Percentiles rank a stretch among this genome's conserved stretches.
These are phyloP conservation scores for Pollimyrus isidori DNA, from an alignment of 2,113 vertebrate genomes.

Conservation along the genomic window DNA sequence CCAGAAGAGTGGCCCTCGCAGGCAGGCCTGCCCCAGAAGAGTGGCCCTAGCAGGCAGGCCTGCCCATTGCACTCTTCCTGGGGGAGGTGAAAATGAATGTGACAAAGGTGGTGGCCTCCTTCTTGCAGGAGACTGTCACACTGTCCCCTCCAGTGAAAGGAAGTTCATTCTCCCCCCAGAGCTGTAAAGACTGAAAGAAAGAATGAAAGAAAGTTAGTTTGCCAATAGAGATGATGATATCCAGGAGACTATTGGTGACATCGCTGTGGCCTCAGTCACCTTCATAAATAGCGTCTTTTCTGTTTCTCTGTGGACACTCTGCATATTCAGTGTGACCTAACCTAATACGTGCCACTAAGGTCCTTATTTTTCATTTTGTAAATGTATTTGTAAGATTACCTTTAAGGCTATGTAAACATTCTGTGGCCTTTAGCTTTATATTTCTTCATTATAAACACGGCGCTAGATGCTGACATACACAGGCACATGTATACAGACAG, in stretches of 20 bases:
- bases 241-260: not conserved
- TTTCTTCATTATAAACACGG: not conserved
- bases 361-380: not conserved
- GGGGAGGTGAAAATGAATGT: not conserved
- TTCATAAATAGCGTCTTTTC: not conserved
- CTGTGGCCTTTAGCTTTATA: not conserved
- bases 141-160: not conserved
- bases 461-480: not conserved
- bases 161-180: not conserved
- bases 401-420: not conserved
- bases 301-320: not conserved
- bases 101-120: not conserved
- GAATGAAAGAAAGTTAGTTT: not conserved
- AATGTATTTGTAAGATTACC: not conserved
- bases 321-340: not conserved
- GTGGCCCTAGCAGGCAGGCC: not conserved
- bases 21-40: not conserved
- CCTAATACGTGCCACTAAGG: not conserved
- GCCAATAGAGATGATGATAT: not conserved
- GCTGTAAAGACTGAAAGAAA: not conserved
- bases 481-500: not conserved
- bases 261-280: not conserved
- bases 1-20: not conserved
- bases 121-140: not conserved
- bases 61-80: not conserved